Evolutionary conservation across 2,113 vertebrate species (phyloP).

Genomic region (Gasterosteus aculeatus): DNA sequence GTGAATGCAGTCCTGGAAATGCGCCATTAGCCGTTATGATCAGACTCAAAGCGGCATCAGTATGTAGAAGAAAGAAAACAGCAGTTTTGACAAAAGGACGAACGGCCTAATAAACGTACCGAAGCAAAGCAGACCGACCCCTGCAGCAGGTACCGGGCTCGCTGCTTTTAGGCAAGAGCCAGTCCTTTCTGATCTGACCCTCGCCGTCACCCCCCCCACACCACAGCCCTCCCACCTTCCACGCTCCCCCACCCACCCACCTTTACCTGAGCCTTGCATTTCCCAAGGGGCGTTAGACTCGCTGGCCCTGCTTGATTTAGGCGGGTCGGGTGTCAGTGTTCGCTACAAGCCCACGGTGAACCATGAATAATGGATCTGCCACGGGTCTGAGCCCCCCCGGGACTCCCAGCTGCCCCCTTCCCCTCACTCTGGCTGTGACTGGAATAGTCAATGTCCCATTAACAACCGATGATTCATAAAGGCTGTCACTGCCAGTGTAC

Average conservation of each 20-base stretch:
- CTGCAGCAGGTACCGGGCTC: not conserved
- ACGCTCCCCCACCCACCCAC: constrained; percentile 55
- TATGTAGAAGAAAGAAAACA: not conserved
- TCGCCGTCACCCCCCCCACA: constrained; percentile 8
- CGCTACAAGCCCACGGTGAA: constrained; percentile 80
- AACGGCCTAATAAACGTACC: not conserved
- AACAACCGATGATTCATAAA: constrained; percentile 82
- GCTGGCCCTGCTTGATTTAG: constrained; percentile 80
- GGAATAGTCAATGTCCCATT: constrained; percentile 83
- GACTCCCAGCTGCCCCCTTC: constrained; percentile 72
- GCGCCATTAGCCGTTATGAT: not conserved
- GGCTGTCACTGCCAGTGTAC: constrained; percentile 45
- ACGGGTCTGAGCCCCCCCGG: constrained; percentile 71
- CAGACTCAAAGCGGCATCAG: not conserved
- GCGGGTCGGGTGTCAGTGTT: constrained; percentile 79
- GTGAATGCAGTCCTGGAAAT: no score
- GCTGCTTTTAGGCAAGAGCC: no score
- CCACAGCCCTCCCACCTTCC: not conserved
- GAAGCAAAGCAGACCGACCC: not conserved
- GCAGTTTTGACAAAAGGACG: not conserved
- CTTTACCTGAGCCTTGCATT: constrained; percentile 60
- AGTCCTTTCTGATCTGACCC: constrained; percentile 44
- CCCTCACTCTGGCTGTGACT: constrained; percentile 70
- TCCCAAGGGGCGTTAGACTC: constrained; percentile 70
- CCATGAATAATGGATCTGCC: constrained; percentile 84